Conservation (phyloP, 1,140 invertebrate species). For the Leptinotarsa lineolata region DNA sequence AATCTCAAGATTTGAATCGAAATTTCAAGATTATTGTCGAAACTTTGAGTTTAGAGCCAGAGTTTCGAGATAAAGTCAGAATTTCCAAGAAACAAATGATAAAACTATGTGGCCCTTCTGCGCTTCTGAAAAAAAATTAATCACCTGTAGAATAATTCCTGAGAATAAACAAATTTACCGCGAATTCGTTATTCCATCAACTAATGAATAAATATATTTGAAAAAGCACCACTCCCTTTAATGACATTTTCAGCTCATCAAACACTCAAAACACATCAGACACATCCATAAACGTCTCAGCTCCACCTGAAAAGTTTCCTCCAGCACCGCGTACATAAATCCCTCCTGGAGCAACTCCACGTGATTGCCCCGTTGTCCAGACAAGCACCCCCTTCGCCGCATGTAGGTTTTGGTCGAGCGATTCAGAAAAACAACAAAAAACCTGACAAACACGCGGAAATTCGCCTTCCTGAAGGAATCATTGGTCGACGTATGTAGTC, state of each 20-base stretch:
- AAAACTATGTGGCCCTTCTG: too few species aligned
- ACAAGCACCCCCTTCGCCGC: neutral
- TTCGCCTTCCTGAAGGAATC: neutral
- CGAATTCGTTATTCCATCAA: too few species aligned
- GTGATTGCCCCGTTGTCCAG: neutral
- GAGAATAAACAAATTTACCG: too few species aligned
- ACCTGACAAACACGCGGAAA: constrained; percentile 8
- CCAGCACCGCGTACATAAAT: neutral
- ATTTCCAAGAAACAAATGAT: too few species aligned
- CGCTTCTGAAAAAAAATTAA: too few species aligned
- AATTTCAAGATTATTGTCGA: too few species aligned
- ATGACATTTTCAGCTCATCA: neutral
- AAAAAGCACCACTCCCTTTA: too few species aligned
- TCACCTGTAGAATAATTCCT: too few species aligned
- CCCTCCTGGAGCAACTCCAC: neutral
- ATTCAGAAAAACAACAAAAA: constrained; percentile 10
- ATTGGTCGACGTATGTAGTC: constrained; percentile 14
- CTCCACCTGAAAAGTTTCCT: neutral
- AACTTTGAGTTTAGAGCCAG: too few species aligned
- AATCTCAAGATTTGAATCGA: too few species aligned
- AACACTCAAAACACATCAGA: neutral
- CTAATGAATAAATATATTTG: too few species aligned
- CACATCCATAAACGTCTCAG: constrained; percentile 1
- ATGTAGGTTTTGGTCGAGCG: neutral
- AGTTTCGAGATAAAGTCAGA: too few species aligned